A percentile compares a stretch with the other conserved stretches of the same genome.
Conservation (phyloP, 2,113 vertebrate species). For the Sterna hirundo region DNA sequence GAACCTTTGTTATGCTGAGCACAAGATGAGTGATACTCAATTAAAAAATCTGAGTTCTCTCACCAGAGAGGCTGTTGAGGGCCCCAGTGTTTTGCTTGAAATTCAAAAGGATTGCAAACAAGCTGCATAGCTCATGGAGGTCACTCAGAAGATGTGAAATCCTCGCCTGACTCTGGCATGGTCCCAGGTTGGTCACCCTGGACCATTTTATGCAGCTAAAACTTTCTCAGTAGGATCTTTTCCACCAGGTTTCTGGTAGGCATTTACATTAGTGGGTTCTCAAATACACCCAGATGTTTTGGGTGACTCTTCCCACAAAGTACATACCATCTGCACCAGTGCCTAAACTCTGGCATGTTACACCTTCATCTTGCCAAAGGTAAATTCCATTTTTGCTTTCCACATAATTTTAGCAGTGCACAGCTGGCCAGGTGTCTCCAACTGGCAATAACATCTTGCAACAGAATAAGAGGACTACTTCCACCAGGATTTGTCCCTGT, state of each 20-base stretch:
- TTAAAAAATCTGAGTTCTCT: background rate
- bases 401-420: background rate
- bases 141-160: background rate
- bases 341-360: background rate
- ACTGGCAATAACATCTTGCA: background rate
- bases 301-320: background rate
- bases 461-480: background rate
- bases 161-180: background rate
- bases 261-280: background rate
- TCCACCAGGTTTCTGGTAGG: background rate
- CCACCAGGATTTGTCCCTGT: background rate
- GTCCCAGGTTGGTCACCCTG: background rate
- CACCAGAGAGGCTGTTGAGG: background rate
- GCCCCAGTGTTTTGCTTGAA: background rate
- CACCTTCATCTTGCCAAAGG: background rate
- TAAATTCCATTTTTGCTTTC: background rate
- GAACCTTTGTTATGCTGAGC: background rate
- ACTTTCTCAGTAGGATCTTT: background rate
- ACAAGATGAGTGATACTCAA: background rate
- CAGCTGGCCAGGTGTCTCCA: background rate
- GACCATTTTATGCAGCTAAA: background rate
- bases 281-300: background rate
- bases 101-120: background rate
- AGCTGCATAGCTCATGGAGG: background rate
- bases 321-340: background rate